Evolutionary conservation across 2,888 invertebrate genomes (phyloP).

Genomic region (Dorcus hopei): DNA sequence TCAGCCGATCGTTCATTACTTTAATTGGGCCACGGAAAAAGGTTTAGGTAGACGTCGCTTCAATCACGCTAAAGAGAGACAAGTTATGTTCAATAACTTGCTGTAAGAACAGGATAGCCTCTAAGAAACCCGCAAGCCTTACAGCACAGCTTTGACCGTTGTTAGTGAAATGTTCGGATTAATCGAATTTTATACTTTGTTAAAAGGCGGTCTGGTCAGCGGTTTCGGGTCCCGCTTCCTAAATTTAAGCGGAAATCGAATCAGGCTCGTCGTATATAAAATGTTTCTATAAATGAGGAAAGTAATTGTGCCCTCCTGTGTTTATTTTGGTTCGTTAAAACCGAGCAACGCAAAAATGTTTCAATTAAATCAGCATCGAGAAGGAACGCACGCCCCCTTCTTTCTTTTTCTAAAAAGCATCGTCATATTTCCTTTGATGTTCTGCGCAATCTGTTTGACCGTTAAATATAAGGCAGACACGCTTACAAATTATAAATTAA

Average conservation of each 20-base stretch:
- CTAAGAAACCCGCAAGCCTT: slow-evolving; percentile 37
- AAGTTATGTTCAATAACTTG: too few species aligned
- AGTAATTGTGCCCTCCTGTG: background rate
- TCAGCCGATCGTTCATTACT: slow-evolving; percentile 33
- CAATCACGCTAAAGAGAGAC: slow-evolving; percentile 18
- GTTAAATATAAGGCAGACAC: too few species aligned
- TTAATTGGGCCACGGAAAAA: slow-evolving; percentile 42
- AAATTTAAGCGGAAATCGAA: slow-evolving; percentile 8
- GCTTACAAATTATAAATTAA: too few species aligned
- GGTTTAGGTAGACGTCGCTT: slow-evolving; percentile 27
- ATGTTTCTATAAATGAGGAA: background rate
- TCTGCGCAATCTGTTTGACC: too few species aligned
- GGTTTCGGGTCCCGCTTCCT: slow-evolving; percentile 15
- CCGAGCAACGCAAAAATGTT: slow-evolving; percentile 3
- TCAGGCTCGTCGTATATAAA: background rate
- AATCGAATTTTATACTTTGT: slow-evolving; percentile 44
- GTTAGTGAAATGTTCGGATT: slow-evolving; percentile 40
- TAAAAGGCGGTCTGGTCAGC: slow-evolving; percentile 33
- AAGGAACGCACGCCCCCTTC: background rate
- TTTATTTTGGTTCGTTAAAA: slow-evolving; percentile 1
- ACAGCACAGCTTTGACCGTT: slow-evolving; percentile 32
- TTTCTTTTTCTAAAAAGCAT: background rate
- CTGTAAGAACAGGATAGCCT: slow-evolving; percentile 15
- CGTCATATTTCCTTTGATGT: background rate
- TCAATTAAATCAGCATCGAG: background rate